Base-by-base conservation (phyloP, 2,888 invertebrate species). In the Scaptomyza polygonia region DNA sequence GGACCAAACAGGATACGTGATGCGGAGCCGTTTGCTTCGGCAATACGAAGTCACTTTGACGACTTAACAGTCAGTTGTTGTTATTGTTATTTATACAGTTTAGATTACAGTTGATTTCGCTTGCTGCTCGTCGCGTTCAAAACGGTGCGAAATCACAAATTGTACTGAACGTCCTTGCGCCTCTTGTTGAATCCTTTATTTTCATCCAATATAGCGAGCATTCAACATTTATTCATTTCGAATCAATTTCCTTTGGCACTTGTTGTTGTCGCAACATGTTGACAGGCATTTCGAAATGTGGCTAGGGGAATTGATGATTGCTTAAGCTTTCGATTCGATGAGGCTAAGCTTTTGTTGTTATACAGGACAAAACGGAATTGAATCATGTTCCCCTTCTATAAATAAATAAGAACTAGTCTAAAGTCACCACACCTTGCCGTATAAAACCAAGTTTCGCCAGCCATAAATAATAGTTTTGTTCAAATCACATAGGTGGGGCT, bases 161-260 rank as follows among this genome's bases (percentile, higher is more conserved):
- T 72, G 67, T 57, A 89, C 89, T 89, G 86, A 89, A 85, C 83
- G 67, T 52, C 72, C 79, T 76, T 74, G 67, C 54, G 72, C 59
- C 77, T 88, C 79, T 76, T 79, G 79, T 79, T 76, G 72, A 77
- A 83, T 86, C 81, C 88, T 89, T 88, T 80, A 88, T 78, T 78
- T 83, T 76, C 47, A 39, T 18, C 45, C 14, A 27, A 42, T 36
- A 30, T 16, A 11, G 34, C 39, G 30, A 52, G 27, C 49, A 58
- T 44, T 40, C 48, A 72, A 66, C 84, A 25, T 63, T 73, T 66
- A 71, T 67, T 55, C 70, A 40, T 29, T 16, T 12, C 11, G 18
- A 11, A 34, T 8, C 6, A n/a, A 5, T 25, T 43, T 49, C n/a
- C n/a, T 30, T 16, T 11, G 8, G 25, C 14, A 12, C 48, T 32